A percentile compares a stretch with the other conserved stretches of the same genome.
phyloP scores from a whole-genome alignment of 2,888 invertebrate species.

The Hemicrepidius hirtus region DNA sequence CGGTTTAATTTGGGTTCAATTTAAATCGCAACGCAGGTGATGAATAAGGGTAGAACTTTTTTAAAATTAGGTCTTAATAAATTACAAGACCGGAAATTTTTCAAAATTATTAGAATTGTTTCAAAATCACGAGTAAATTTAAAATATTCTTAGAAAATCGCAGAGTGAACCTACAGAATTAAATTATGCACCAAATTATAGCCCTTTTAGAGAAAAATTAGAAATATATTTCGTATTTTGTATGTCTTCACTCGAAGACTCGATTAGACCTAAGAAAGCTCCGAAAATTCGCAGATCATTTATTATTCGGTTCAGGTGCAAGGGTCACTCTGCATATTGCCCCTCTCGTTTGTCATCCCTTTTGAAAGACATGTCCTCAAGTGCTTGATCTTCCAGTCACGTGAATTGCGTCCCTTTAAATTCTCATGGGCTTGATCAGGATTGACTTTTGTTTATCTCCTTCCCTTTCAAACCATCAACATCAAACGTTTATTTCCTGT shows the following conservation, averaged over 20 bases:
- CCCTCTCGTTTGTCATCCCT: constrained; percentile 48
- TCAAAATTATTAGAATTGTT: too few relatives aligned
- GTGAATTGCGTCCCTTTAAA: constrained; percentile 40
- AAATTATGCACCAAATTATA: too few relatives aligned
- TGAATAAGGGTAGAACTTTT: too few relatives aligned
- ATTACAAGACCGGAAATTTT: too few relatives aligned
- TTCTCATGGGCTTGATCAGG: constrained; percentile 36
- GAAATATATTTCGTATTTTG: too few relatives aligned
- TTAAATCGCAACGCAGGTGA: too few relatives aligned
- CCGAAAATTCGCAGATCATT: constrained; percentile 18
- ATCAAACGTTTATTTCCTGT: constrained; percentile 9
- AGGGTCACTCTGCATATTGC: constrained; percentile 53
- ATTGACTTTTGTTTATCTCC: constrained; percentile 19
- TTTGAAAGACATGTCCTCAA: constrained; percentile 47
- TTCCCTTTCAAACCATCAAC: neutral
- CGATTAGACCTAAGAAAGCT: constrained; percentile 17
- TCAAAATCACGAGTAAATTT: too few relatives aligned
- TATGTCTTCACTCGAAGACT: neutral
- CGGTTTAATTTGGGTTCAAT: too few relatives aligned
- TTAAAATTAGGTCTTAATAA: too few relatives aligned
- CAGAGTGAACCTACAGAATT: too few relatives aligned
- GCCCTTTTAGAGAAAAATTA: too few relatives aligned
- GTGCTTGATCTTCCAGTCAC: constrained; percentile 52
- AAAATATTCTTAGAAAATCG: too few relatives aligned
- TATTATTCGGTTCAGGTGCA: constrained; percentile 49